Conservation (phyloP, 2,888 invertebrate species). For the Branchellion lobata region DNA sequence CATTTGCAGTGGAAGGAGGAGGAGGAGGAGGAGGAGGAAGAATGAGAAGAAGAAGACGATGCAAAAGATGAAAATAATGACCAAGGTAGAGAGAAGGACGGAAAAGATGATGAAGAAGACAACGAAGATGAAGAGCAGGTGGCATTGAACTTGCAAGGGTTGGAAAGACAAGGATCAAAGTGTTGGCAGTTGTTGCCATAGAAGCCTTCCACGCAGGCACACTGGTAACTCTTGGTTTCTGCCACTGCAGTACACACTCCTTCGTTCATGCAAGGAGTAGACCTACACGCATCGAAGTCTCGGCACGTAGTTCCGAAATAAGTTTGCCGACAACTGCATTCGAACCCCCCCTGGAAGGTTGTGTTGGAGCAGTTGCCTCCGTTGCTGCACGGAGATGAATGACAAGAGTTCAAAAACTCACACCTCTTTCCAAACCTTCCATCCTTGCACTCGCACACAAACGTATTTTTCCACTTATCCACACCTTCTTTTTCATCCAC, state of each 20-base stretch:
- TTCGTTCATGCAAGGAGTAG: conserved; percentile 24
- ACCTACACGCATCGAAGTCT: conserved; percentile 38
- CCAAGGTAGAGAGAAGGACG: no score
- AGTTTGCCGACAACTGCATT: conserved; percentile 53
- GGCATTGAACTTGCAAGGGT: conserved; percentile 48
- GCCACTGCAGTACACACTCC: neutral
- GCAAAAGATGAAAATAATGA: no score
- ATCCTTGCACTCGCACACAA: neutral
- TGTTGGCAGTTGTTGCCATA: conserved; percentile 41
- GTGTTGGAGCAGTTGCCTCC: conserved; percentile 48
- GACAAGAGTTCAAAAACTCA: conserved; percentile 65
- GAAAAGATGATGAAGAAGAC: no score
- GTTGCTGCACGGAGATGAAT: conserved; percentile 49
- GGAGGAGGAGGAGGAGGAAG: neutral
- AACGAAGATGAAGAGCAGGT: conserved; percentile 33
- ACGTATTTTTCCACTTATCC: neutral
- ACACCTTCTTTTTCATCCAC: no score
- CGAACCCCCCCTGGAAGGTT: conserved; percentile 24
- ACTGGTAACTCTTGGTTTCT: neutral
- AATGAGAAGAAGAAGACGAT: no score
- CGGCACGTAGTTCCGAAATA: conserved; percentile 47
- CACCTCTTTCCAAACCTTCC: conserved; percentile 66
- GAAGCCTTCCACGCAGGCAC: conserved; percentile 33
- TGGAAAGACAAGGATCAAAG: conserved; percentile 46
- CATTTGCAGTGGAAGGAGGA: conserved; percentile 7